Percentiles rank a stretch among this genome's conserved stretches.
Conservation (phyloP, 64 coral and sea anemone genomes). For the Orbicella faveolata region DNA sequence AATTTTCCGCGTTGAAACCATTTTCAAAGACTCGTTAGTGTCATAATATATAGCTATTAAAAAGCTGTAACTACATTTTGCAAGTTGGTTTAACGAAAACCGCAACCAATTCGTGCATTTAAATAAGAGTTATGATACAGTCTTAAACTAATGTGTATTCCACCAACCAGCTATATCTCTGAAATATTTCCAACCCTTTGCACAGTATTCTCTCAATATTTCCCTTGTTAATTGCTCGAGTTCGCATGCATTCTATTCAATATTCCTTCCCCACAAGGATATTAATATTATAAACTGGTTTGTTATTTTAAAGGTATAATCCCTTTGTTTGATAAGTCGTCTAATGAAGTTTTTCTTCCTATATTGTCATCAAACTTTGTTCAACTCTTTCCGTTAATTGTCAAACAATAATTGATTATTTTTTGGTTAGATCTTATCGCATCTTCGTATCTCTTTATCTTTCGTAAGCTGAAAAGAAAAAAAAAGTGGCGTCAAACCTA, state of each 20-base stretch:
- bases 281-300: not conserved
- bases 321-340: not conserved
- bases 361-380: not conserved
- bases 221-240: not conserved
- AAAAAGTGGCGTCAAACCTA: not conserved
- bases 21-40: no score
- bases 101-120: not conserved
- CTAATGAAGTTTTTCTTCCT: not conserved
- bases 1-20: no score
- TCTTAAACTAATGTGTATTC: not conserved
- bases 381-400: not conserved
- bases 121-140: not conserved
- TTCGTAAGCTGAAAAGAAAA: not conserved
- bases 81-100: not conserved
- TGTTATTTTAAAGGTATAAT: not conserved
- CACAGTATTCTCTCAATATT: not conserved
- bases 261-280: not conserved
- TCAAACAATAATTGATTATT: conserved; percentile 6
- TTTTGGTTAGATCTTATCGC: not conserved
- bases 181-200: not conserved
- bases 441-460: not conserved
- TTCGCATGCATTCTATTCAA: not conserved
- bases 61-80: not conserved
- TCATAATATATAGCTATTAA: no score
- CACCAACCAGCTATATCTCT: not conserved